A percentile compares a stretch with the other conserved stretches of the same genome.
phyloP scores from a whole-genome alignment of 2,888 invertebrate genomes.

The Trachelus troglodyta region DNA sequence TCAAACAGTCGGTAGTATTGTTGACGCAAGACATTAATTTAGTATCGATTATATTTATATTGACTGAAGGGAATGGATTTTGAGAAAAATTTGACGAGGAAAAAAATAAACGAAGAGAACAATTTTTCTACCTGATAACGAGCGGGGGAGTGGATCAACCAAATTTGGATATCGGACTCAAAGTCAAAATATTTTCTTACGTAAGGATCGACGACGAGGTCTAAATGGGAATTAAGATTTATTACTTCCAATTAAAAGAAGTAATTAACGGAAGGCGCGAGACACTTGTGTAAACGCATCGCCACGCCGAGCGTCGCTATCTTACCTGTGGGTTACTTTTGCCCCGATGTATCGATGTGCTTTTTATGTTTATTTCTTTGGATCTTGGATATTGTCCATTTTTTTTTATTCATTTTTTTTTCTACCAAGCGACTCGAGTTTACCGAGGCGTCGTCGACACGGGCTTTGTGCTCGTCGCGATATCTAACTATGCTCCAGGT shows the following conservation, averaged over 20 bases:
- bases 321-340: neutral
- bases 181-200: neutral
- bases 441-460: neutral
- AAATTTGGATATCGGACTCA: neutral
- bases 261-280: slow-evolving; percentile 44
- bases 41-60: neutral
- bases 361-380: neutral
- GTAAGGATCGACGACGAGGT: neutral
- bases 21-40: neutral
- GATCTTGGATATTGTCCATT: too few relatives aligned
- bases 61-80: neutral
- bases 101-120: slow-evolving; percentile 24
- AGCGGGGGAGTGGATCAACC: neutral
- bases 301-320: neutral
- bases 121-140: slow-evolving; percentile 32
- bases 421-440: neutral
- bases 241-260: slow-evolving; percentile 36
- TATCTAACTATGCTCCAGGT: slow-evolving; percentile 23
- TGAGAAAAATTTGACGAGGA: neutral
- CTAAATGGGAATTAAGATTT: neutral
- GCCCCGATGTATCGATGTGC: neutral
- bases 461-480: slow-evolving; percentile 20
- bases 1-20: neutral
- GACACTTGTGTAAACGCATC: slow-evolving; percentile 52
- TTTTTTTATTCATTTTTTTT: neutral